A percentile compares a stretch with the other conserved stretches of the same genome.
phyloP scores from a whole-genome alignment of 2,113 vertebrate species.

The Leiothrix lutea region DNA sequence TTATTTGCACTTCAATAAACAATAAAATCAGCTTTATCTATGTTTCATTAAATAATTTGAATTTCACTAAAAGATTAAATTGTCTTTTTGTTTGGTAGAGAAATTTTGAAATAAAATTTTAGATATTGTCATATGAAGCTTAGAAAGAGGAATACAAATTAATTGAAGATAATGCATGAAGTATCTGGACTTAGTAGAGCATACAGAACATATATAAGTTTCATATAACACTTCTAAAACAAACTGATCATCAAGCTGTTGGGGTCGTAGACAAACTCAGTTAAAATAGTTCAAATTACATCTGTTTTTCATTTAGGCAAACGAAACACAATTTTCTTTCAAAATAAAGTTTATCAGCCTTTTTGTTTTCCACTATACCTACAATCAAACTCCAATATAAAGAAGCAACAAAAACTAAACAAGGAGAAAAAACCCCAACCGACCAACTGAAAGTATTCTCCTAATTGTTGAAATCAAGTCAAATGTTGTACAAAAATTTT shows the following conservation, averaged over 20 bases:
- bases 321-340: background rate
- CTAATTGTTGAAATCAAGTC: background rate
- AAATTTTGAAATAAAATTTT: background rate
- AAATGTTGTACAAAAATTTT: background rate
- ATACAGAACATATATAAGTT: background rate
- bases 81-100: background rate
- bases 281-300: background rate
- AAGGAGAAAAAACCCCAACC: fast-evolving
- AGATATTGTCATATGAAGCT: background rate
- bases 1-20: background rate
- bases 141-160: background rate
- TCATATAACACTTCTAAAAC: background rate
- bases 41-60: background rate
- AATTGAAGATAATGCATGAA: background rate
- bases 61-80: background rate
- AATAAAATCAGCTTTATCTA: background rate
- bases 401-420: background rate
- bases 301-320: background rate
- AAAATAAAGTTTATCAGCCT: background rate
- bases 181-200: background rate
- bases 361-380: background rate
- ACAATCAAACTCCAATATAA: background rate
- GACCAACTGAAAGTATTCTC: fast-evolving
- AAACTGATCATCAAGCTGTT: background rate
- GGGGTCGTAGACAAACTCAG: background rate